These are phyloP conservation scores for Riptortus pedestris DNA, from an alignment of 1,140 invertebrate species.

Conservation along the genomic window DNA sequence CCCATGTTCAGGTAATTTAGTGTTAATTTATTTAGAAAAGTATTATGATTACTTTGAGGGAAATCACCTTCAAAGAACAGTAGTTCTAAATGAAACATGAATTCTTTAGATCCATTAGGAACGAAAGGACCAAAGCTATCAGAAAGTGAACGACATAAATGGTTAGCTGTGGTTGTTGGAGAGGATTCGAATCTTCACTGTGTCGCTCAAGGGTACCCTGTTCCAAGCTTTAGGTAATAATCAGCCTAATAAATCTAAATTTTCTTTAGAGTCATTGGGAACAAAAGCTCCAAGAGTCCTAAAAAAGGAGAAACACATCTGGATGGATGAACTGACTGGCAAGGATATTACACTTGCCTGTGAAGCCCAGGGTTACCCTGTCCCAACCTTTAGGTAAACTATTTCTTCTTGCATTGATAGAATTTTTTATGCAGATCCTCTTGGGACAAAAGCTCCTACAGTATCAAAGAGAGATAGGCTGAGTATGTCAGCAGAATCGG, in stretches of 20 bases:
- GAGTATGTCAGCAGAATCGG: conserved; percentile 38
- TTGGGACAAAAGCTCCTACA: conserved; percentile 44
- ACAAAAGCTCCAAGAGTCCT: conserved; percentile 42
- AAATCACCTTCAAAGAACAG: conserved; percentile 53
- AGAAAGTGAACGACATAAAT: conserved; percentile 39
- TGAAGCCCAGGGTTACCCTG: conserved; percentile 56
- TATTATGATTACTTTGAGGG: conserved; percentile 50
- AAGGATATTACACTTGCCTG: conserved; percentile 48
- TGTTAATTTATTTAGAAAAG: neutral
- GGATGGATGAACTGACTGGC: conserved; percentile 27
- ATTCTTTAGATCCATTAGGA: conserved; percentile 46
- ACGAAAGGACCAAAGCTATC: conserved; percentile 44
- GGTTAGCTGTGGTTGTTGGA: conserved; percentile 39
- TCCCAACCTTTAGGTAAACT: conserved; percentile 49
- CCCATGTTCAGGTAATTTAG: conserved; percentile 46
- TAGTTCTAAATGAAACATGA: no score
- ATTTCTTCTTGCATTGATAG: neutral
- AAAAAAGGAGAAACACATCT: conserved; percentile 28
- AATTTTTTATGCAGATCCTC: conserved; percentile 39
- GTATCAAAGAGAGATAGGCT: conserved; percentile 40
- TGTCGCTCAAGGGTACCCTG: conserved; percentile 53
- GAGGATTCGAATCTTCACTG: conserved; percentile 45
- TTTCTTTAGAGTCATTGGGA: conserved; percentile 34
- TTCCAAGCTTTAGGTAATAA: conserved; percentile 34
- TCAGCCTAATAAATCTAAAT: neutral